Evolutionary conservation across 2,888 invertebrate genomes (phyloP).

Genomic region (Lissonota sp.): DNA sequence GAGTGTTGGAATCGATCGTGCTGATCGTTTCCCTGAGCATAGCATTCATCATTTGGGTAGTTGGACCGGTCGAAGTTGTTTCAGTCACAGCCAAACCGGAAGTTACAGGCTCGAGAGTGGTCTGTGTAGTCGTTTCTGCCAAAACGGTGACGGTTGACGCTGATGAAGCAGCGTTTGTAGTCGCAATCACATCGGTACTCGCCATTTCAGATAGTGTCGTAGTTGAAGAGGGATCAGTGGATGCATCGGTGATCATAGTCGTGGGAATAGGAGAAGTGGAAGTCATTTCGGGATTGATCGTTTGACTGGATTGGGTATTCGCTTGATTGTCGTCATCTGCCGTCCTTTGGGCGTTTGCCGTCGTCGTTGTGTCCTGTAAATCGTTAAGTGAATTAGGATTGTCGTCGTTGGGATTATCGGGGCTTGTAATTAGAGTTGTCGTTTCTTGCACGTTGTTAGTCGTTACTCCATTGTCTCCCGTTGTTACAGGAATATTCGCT

Average conservation of each 20-base stretch:
- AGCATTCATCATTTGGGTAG: constrained; percentile 61
- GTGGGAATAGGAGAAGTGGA: constrained; percentile 22
- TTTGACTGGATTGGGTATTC: constrained; percentile 72
- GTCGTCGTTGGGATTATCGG: constrained; percentile 70
- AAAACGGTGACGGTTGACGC: constrained; percentile 42
- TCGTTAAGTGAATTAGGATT: constrained; percentile 80
- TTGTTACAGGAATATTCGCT: constrained; percentile 51
- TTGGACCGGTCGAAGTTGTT: constrained; percentile 67
- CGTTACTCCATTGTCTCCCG: constrained; percentile 60
- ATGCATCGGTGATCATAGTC: constrained; percentile 40
- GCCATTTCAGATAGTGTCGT: constrained; percentile 36
- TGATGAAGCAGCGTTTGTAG: constrained; percentile 32
- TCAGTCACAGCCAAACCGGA: constrained; percentile 37
- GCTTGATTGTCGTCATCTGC: constrained; percentile 76
- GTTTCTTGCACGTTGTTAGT: constrained; percentile 64
- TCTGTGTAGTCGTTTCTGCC: constrained; percentile 27
- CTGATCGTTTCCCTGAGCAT: constrained; percentile 68
- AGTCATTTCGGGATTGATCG: constrained; percentile 49
- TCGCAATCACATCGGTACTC: constrained; percentile 28
- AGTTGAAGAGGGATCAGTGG: constrained; percentile 50
- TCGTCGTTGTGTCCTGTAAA: constrained; percentile 82
- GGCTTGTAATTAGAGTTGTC: constrained; percentile 57
- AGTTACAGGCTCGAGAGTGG: constrained; percentile 53
- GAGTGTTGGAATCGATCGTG: constrained; percentile 80
- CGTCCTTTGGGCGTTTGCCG: constrained; percentile 83